These are phyloP conservation scores for Toxotes chatareus DNA, from an alignment of 2,113 vertebrate species.

Conservation along the genomic window DNA sequence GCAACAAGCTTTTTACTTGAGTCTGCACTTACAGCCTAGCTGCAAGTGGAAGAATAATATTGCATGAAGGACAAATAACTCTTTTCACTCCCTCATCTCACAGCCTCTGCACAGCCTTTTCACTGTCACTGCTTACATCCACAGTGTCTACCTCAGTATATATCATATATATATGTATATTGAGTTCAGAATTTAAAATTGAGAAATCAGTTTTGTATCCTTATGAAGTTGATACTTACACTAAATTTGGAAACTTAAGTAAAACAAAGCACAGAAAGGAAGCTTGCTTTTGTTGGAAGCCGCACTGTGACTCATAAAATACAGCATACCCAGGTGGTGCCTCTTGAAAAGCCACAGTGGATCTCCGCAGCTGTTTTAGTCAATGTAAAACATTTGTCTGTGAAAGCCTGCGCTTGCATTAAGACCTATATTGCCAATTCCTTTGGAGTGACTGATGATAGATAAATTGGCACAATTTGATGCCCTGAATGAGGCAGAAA, in stretches of 20 bases:
- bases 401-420: not conserved
- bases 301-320: not conserved
- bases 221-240: not conserved
- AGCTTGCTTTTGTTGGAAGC: not conserved
- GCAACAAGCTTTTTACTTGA: constrained; percentile 37
- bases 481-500: not conserved
- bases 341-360: not conserved
- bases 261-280: not conserved
- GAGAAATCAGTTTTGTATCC: not conserved
- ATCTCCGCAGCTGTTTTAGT: constrained; percentile 3
- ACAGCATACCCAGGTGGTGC: not conserved
- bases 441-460: not conserved
- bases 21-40: constrained; percentile 29
- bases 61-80: constrained; percentile 28
- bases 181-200: not conserved
- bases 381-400: not conserved
- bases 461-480: not conserved
- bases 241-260: not conserved
- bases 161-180: too few species aligned
- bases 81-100: not conserved
- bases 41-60: constrained; percentile 20
- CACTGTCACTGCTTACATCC: constrained; percentile 2
- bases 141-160: not conserved
- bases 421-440: not conserved
- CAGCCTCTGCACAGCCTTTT: constrained; percentile 1